Percentiles rank a stretch among this genome's conserved stretches.
These are phyloP conservation scores for Labia minor DNA, from an alignment of 2,888 invertebrate species.

Conservation along the genomic window DNA sequence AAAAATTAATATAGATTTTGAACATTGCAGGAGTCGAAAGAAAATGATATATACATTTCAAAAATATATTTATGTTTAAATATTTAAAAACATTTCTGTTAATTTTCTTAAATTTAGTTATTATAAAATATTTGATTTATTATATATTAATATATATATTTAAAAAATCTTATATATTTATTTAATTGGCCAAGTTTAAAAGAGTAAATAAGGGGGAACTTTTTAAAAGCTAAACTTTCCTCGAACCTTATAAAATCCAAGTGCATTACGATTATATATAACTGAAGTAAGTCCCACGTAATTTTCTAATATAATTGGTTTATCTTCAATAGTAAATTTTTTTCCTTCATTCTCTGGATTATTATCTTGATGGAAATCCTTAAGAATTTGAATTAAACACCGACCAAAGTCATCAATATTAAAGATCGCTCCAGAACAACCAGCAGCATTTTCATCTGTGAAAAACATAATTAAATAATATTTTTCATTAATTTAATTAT, in stretches of 20 bases:
- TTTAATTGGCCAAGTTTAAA: too few species aligned
- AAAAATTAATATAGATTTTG: too few species aligned
- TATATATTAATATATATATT: too few species aligned
- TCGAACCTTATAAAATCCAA: constrained; percentile 79
- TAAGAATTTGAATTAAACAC: constrained; percentile 38
- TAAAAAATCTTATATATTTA: too few species aligned
- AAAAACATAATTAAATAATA: constrained; percentile 22
- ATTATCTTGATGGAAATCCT: not conserved
- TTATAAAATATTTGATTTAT: too few species aligned
- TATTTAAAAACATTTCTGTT: too few species aligned
- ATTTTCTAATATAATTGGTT: constrained; percentile 64
- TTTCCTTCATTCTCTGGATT: constrained; percentile 30
- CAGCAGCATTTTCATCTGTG: constrained; percentile 32
- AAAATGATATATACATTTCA: too few species aligned
- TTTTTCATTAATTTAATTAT: too few species aligned
- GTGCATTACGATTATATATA: constrained; percentile 67
- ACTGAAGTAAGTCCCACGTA: constrained; percentile 69
- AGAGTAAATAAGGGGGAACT: not conserved
- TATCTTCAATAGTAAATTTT: constrained; percentile 48
- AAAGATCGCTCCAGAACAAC: not conserved
- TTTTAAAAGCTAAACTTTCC: constrained; percentile 70
- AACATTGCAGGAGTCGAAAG: too few species aligned
- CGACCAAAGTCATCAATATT: constrained; percentile 49
- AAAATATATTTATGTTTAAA: too few species aligned
- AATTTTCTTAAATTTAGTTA: too few species aligned